Base-by-base conservation (phyloP, 2,888 invertebrate species). In the Odiellus spinosus region DNA sequence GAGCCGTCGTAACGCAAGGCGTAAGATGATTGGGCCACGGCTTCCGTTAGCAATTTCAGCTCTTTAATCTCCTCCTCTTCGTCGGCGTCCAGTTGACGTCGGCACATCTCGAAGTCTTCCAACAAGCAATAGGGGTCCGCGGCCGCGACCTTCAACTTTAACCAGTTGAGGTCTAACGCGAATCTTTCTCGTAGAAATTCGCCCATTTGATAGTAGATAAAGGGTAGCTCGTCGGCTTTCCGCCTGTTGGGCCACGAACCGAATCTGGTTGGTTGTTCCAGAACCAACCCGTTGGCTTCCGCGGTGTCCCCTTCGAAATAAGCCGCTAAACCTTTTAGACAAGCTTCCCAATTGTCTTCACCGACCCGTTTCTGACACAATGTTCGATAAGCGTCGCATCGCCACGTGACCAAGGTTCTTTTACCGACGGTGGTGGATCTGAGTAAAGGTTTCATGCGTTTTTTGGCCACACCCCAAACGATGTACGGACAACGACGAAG, bases 1-100 rank as follows among this genome's bases (percentile, higher is more conserved):
- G 78, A 72, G 32, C 83, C 82, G 63, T 87, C 86, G 57, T 82
- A 81, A 59, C 77, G 78, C 45, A 88, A 67, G 14, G 82, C 78
- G 59, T 74, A 74, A 4, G 80, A 75, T 57, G 81, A 76, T 1
- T 74, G 71, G 64, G 79, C 78, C 49, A 87, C 71, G 50, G 82
- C 76, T 53, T 79, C 76, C 59, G 76, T 75, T 3, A 83, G 63
- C 3, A 38, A 14, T 3, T 10, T 1, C 18, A 38, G 10, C 8
- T 26, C 26, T 4, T 8, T 4, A 42, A 77, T 65, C 44, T 70
- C 70, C 35, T 78, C 64, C 59, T 71, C 68, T 20, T 64, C 59
- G 54, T 69, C 68, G 40, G 64, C 62, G 6, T 47, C 21, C 11
- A 46, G 46, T 2, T 47, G 45, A 42, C 46, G 43, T 2, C 34